Evolutionary conservation across 2,888 invertebrate species (phyloP).

Genomic region (Empis livida): DNA sequence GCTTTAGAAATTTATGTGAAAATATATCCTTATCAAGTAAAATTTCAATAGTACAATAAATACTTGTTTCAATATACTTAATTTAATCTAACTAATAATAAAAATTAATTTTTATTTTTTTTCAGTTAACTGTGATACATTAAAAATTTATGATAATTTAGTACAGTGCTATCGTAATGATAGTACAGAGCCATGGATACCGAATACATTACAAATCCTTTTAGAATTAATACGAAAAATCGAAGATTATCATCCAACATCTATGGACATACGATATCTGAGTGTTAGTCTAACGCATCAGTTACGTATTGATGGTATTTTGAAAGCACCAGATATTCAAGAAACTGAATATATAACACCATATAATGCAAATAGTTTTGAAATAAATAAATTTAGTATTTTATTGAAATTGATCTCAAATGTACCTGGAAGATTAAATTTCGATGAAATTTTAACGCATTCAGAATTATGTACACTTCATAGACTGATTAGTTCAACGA

Average conservation of each 20-base stretch:
- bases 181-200: conserved; percentile 38
- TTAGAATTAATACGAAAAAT: conserved; percentile 49
- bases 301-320: conserved; percentile 47
- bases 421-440: conserved; percentile 23
- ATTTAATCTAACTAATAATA: no score
- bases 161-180: conserved; percentile 45
- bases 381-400: conserved; percentile 45
- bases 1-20: no score
- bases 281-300: conserved; percentile 42
- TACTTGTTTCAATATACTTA: no score
- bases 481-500: conserved; percentile 44
- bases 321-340: conserved; percentile 34
- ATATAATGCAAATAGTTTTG: conserved; percentile 44
- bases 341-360: conserved; percentile 42
- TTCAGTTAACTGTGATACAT: conserved; percentile 6
- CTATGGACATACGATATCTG: conserved; percentile 42
- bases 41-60: no score
- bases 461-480: conserved; percentile 43
- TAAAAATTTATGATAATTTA: conserved; percentile 42
- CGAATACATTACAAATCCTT: conserved; percentile 44
- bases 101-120: no score
- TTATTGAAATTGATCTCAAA: conserved; percentile 47
- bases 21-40: no score
- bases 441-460: conserved; percentile 28
- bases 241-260: conserved; percentile 39